These are phyloP conservation scores for Megaleporinus macrocephalus DNA, from an alignment of 2,113 vertebrate genomes.

Conservation along the genomic window DNA sequence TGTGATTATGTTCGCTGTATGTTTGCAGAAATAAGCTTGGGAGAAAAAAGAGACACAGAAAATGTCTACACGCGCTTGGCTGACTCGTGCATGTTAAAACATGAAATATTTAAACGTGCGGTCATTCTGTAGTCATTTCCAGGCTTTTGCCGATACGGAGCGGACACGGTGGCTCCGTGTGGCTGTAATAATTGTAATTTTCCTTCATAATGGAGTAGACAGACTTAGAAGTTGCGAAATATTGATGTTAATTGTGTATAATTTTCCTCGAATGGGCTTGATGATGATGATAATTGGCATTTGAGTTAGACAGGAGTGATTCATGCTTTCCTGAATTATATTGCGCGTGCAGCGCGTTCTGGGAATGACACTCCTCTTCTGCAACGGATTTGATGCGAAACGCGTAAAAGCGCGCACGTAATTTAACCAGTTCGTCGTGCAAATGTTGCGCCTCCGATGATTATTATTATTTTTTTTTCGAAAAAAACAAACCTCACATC, in stretches of 20 bases:
- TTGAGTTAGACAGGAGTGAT: constrained; percentile 7
- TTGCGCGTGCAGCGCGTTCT: neutral
- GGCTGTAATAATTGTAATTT: neutral
- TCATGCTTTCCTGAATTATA: neutral
- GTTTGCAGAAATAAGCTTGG: too few relatives aligned
- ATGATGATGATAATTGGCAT: neutral
- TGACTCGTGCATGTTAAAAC: too few relatives aligned
- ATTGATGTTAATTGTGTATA: neutral
- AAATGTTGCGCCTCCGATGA: too few relatives aligned
- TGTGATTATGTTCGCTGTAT: too few relatives aligned
- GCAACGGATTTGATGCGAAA: neutral
- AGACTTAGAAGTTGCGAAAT: neutral
- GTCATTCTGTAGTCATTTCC: neutral
- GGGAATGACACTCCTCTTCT: neutral
- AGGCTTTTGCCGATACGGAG: neutral
- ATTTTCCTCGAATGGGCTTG: neutral
- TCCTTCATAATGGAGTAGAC: neutral
- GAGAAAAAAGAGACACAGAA: too few relatives aligned
- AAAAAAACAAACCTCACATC: too few relatives aligned
- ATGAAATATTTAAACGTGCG: too few relatives aligned
- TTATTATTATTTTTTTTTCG: too few relatives aligned
- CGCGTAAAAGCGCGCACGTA: neutral
- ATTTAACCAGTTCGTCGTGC: neutral
- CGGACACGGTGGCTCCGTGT: neutral
- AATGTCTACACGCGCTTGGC: too few relatives aligned